A percentile compares a stretch with the other conserved stretches of the same genome.
Conservation (phyloP, 2,113 vertebrate species). For the Andinoacara biseriatus region DNA sequence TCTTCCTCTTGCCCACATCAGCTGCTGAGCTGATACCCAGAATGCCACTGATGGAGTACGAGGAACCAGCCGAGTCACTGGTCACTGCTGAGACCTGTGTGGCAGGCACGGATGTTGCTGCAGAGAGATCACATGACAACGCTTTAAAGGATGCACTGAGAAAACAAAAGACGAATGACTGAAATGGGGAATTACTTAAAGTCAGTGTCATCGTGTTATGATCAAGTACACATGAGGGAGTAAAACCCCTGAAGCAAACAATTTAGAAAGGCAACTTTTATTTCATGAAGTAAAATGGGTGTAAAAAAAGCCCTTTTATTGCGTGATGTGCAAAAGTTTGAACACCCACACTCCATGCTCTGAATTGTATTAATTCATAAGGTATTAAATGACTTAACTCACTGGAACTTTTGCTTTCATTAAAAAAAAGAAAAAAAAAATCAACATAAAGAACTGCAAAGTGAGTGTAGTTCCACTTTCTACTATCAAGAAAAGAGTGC, state of each 20-base stretch:
- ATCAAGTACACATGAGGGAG: background rate
- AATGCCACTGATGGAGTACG: slow-evolving; percentile 98
- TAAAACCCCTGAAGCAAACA: background rate
- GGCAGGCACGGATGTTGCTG: slow-evolving; percentile 92
- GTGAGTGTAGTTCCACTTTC: background rate
- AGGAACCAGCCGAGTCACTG: slow-evolving; percentile 94
- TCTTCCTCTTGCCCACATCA: slow-evolving; percentile 94
- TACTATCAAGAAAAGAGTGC: background rate
- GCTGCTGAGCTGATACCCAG: slow-evolving; percentile 93
- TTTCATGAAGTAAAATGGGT: no score
- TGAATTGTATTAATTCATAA: background rate
- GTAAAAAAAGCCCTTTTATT: background rate
- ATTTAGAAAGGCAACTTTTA: background rate
- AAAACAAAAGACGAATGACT: background rate
- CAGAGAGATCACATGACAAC: slow-evolving; percentile 34
- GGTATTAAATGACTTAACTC: background rate
- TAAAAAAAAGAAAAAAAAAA: background rate
- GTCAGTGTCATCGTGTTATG: background rate
- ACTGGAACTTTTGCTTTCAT: background rate
- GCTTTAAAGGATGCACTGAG: background rate
- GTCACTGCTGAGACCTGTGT: slow-evolving; percentile 94
- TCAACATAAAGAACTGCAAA: background rate
- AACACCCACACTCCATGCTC: no score
- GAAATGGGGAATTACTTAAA: background rate
- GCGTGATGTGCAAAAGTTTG: background rate